Conservation (phyloP, 2,113 vertebrate species). For the Cranoglanis bouderius region DNA sequence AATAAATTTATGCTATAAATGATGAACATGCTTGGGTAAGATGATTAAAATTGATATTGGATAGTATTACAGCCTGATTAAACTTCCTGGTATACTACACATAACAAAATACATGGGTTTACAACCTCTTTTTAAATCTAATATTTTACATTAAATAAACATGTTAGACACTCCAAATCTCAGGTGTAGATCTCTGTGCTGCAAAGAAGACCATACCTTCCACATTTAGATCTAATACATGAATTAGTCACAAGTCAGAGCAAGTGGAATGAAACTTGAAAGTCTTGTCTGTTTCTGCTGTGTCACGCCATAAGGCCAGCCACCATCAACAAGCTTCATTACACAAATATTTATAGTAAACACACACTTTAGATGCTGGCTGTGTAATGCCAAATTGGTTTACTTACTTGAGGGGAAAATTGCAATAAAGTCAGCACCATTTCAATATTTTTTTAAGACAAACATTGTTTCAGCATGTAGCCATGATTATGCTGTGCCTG, state of each 20-base stretch:
- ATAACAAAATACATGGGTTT: background rate
- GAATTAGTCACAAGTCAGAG: background rate
- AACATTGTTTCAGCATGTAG: background rate
- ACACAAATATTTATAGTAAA: conserved; percentile 47
- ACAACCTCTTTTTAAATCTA: background rate
- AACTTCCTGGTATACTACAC: background rate
- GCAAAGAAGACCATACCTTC: background rate
- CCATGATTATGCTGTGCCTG: background rate
- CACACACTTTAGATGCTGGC: conserved; percentile 25
- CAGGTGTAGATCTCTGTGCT: background rate
- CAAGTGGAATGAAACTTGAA: conserved; percentile 16
- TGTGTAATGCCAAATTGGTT: conserved; percentile 11
- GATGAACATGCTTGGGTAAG: background rate
- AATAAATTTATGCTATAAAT: background rate
- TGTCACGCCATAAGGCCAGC: conserved; percentile 2
- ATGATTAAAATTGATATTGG: background rate
- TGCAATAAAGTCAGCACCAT: background rate
- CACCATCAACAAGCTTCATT: conserved; percentile 41
- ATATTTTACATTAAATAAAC: background rate
- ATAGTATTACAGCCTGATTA: background rate
- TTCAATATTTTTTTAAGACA: background rate
- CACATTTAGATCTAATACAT: background rate
- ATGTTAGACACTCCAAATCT: background rate
- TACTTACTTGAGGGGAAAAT: background rate
- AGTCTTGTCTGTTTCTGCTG: conserved; percentile 17